These are phyloP conservation scores for Actinopyga echinites DNA, from an alignment of 53 echinoderm and acorn worm species.

Conservation along the genomic window DNA sequence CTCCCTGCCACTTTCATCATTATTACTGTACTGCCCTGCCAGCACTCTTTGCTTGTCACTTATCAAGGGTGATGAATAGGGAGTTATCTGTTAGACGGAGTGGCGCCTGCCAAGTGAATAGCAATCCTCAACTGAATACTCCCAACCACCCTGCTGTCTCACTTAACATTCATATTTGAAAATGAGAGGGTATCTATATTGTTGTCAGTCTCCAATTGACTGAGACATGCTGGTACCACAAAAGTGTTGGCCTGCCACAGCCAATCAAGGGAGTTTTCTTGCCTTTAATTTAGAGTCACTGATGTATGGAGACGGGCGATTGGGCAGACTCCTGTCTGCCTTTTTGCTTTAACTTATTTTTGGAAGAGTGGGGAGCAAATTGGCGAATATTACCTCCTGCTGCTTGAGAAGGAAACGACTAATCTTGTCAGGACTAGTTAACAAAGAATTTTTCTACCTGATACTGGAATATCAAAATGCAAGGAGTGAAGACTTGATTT, in stretches of 20 bases:
- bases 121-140: conserved; percentile 30
- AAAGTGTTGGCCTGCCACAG: conserved; percentile 34
- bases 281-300: conserved; percentile 26
- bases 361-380: conserved; percentile 9
- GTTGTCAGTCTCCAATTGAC: conserved; percentile 42
- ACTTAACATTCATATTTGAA: conserved; percentile 43
- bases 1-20: no score
- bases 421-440: neutral
- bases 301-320: conserved; percentile 34
- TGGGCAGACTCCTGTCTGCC: conserved; percentile 20
- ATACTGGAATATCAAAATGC: conserved; percentile 3
- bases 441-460: conserved; percentile 11
- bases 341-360: neutral
- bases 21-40: conserved; percentile 10
- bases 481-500: neutral
- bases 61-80: conserved; percentile 39
- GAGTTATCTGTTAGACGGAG: conserved; percentile 39
- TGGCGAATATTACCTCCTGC: conserved; percentile 30
- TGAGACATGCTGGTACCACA: conserved; percentile 42
- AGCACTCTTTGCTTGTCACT: conserved; percentile 22
- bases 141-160: conserved; percentile 36
- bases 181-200: conserved; percentile 25
- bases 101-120: conserved; percentile 42
- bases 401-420: conserved; percentile 29
- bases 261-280: conserved; percentile 36